These are phyloP conservation scores for Amphipyra berbera DNA, from an alignment of 2,888 invertebrate genomes.

Conservation along the genomic window DNA sequence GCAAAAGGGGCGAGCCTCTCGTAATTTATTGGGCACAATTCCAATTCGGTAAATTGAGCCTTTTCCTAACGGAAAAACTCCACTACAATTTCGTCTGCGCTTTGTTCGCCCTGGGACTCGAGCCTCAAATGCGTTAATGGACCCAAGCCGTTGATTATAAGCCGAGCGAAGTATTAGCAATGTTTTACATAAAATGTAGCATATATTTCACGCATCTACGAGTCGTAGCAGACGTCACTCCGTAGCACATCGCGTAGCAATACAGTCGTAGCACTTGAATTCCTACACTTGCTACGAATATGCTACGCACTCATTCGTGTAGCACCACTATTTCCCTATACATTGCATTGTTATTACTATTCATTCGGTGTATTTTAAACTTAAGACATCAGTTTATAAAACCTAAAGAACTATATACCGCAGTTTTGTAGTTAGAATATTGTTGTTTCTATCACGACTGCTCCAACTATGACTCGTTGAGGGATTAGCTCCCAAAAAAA, in stretches of 20 bases:
- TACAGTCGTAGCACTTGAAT: constrained; percentile 24
- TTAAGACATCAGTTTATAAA: no score
- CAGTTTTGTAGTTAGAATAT: no score
- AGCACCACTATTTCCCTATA: not conserved
- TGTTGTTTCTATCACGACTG: no score
- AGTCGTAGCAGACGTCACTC: constrained; percentile 19
- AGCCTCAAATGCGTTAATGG: not conserved
- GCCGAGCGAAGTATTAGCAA: no score
- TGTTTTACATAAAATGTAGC: not conserved
- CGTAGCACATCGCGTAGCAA: constrained; percentile 29
- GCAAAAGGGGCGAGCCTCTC: constrained; percentile 16
- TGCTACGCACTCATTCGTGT: constrained; percentile 23
- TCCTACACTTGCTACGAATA: constrained; percentile 13
- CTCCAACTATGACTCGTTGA: no score
- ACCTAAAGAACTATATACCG: no score
- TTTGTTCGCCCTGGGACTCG: not conserved
- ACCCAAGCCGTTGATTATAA: not conserved
- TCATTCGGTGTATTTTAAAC: no score
- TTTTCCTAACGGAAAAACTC: constrained; percentile 4
- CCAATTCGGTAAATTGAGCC: constrained; percentile 7
- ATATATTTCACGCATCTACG: not conserved
- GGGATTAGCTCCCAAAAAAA: no score
- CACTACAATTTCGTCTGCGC: not conserved
- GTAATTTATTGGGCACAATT: constrained; percentile 28
- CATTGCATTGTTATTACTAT: no score